Evolutionary conservation across 2,797 vertebrate genomes (phyloP), one percentile per base, ranked within the genome.

Genomic region (Muraenolepis orangiensis): DNA sequence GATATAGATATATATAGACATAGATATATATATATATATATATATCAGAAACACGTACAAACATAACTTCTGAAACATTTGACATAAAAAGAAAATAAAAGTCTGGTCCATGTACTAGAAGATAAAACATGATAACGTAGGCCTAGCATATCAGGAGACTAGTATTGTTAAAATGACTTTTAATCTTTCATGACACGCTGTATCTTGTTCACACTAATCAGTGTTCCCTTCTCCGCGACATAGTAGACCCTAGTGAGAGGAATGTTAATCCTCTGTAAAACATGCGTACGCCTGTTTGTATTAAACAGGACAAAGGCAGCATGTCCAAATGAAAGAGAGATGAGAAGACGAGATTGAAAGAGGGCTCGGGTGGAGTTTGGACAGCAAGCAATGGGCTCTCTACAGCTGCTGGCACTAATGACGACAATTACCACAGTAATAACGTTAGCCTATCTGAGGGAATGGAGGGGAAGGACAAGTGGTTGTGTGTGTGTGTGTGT

Each of bases 371-470:
- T 90, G 88, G 88, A 89, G 90, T 88, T 87, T 86, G 90, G 90
- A 87, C 89, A 89, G 88, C 85, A 80, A 90, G 91, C 89, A 89
- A 85, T 92, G 92, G 91, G 90, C 93, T 92, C 91, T 92, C 94
- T 94, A 95, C 96, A 97, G 96, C 96, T 96, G 95, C 95, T 95
- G 93, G 94, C 94, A 94, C 96, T 96, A 98, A 98, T 98, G 95
- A 98, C 95, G 94, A 96, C 97, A 98, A 98, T 98, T 98, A 97
- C 90, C 92, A 92, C 93, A 93, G 95, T 97, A 98, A 98, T 98
- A 96, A 96, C 94, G 96, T 98, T 97, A 97, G 95, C 93, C 95
- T 96, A 96, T 97, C 96, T 95, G 94, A 96, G 97, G 96, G 96
- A 98, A 98, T 96, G 96, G 95, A 95, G 95, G 95, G 90, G 92